Evolutionary conservation across 2,888 invertebrate species (phyloP).

Genomic region (Allygus modestus): DNA sequence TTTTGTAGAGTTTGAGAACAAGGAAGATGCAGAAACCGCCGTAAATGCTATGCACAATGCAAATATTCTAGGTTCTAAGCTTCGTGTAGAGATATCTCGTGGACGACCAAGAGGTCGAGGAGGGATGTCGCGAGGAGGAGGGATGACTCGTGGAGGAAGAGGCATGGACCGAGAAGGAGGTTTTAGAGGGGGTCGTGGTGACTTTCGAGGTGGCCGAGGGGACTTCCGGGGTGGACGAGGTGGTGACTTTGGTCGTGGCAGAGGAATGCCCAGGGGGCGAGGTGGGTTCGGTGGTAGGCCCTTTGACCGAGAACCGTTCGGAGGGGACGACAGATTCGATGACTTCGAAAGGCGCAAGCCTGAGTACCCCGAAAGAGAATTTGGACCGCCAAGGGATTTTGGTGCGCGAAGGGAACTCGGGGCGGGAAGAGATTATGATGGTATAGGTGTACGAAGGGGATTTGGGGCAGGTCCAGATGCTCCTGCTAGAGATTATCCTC

Average conservation of each 20-base stretch:
- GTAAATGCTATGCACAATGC: slow-evolving; percentile 93
- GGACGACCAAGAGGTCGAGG: slow-evolving; percentile 82
- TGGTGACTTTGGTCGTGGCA: slow-evolving; percentile 71
- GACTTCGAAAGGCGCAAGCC: slow-evolving; percentile 57
- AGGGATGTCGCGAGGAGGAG: slow-evolving; percentile 80
- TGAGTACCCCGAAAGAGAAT: slow-evolving; percentile 3
- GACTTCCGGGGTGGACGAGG: slow-evolving; percentile 72
- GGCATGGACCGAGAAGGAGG: slow-evolving; percentile 79
- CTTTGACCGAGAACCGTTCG: slow-evolving; percentile 28
- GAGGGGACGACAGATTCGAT: slow-evolving; percentile 60
- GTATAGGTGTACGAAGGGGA: slow-evolving; percentile 8
- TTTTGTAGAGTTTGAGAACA: slow-evolving; percentile 94
- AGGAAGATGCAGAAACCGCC: slow-evolving; percentile 93
- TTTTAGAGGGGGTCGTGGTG: slow-evolving; percentile 76
- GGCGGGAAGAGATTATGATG: slow-evolving; percentile 9
- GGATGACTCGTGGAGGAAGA: slow-evolving; percentile 78
- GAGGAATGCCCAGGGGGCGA: slow-evolving; percentile 60
- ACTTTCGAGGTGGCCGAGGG: slow-evolving; percentile 75
- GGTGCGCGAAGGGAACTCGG: slow-evolving; percentile 28
- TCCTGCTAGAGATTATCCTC: slow-evolving; percentile 36
- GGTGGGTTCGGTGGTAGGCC: slow-evolving; percentile 41
- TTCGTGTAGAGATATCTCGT: slow-evolving; percentile 92
- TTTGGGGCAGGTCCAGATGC: slow-evolving; percentile 19
- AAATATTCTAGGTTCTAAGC: slow-evolving; percentile 91
- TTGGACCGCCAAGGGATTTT: slow-evolving; percentile 43